Base-by-base conservation (phyloP, 2,888 invertebrate genomes). In the Ornithoptera priamus region DNA sequence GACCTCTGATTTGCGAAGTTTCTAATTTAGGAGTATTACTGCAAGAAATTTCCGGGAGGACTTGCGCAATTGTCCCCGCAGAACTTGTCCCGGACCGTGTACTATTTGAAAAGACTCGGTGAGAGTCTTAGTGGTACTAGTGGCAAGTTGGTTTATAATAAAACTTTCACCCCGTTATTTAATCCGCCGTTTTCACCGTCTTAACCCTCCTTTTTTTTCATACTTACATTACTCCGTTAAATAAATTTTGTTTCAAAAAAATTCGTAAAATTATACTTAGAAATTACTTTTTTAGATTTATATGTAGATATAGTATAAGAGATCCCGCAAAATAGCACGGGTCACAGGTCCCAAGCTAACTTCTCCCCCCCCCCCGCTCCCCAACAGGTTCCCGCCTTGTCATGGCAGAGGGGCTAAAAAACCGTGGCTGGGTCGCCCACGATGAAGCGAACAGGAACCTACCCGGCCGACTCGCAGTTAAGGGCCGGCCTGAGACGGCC, bases 1-100 rank as follows among this genome's bases (percentile, higher is more conserved):
- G 65, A 69, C 61, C 69, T 61, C 65, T 30, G 60, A 65, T 65
- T 60, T 60, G 61, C 65, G 42, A 69, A 69, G 69, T 69, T 65
- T 62, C 65, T 61, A 57, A 65, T 69, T 65, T 62, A 64, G 18
- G 6, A 53, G 64, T 22, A 59, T 65, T 30, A 65, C 57, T n/a
- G 69, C 65, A 65, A 65, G 61, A 69, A 56, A 61, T 59, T 64
- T 64, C 39, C 53, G 24, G 15, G 50, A 56, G 39, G 61, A 65
- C 61, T 69, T 12, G 30, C 56, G 57, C 69, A 69, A 69, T 65
- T 69, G 65, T 69, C 17, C 46, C 56, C 56, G 65, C 65, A 61
- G 65, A 69, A 65, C 69, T 69, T 65, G n/a, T n/a, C 50, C 68
- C 46, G 65, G 53, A n/a, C 42, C 61, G 42, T 69, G 68, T 36